Evolutionary conservation across 2,113 vertebrate genomes (phyloP).

Genomic region (Pampusana beccarii): DNA sequence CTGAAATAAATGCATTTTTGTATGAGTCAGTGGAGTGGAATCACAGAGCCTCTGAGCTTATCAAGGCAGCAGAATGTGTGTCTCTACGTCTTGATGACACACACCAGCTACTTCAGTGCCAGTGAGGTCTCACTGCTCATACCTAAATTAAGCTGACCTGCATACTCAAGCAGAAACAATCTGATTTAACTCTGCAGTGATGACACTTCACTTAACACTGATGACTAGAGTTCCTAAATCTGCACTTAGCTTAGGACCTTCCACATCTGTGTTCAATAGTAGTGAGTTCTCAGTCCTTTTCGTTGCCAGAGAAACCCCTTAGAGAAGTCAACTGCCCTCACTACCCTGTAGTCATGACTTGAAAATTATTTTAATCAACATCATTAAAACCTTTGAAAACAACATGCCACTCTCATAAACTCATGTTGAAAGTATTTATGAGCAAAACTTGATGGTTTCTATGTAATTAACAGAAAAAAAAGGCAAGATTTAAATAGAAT

Average conservation of each 20-base stretch:
- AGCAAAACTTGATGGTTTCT: not conserved
- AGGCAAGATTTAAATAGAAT: not conserved
- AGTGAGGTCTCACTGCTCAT: not conserved
- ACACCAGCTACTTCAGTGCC: not conserved
- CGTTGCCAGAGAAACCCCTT: not conserved
- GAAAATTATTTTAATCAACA: not conserved
- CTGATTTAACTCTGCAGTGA: not conserved
- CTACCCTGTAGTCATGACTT: not conserved
- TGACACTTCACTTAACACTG: not conserved
- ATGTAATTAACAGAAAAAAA: not conserved
- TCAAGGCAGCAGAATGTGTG: not conserved
- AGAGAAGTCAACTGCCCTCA: not conserved
- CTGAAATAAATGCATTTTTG: not conserved
- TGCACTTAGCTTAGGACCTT: not conserved
- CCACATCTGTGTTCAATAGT: not conserved
- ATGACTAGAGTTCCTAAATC: not conserved
- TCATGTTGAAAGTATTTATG: not conserved
- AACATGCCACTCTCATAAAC: not conserved
- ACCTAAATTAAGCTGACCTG: not conserved
- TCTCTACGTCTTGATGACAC: not conserved
- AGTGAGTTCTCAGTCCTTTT: not conserved
- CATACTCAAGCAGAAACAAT: not conserved
- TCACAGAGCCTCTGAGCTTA: not conserved
- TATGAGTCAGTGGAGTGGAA: not conserved
- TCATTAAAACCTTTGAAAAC: not conserved